These are phyloP conservation scores for Myoxocephalus aenaeus DNA, from an alignment of 2,797 vertebrate genomes.

Conservation along the genomic window DNA sequence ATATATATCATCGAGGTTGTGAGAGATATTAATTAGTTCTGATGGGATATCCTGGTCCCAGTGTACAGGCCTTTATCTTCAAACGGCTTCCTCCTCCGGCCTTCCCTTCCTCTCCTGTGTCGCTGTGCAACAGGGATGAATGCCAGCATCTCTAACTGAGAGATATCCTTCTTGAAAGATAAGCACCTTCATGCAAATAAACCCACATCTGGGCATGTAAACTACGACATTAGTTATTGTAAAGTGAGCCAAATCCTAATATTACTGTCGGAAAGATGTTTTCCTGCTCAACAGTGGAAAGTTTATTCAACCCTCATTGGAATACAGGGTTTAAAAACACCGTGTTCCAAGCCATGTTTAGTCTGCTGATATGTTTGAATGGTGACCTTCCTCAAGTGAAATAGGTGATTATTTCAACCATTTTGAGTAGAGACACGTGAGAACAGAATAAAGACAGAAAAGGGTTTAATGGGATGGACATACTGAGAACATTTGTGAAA, in stretches of 20 bases:
- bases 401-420: conserved; percentile 5
- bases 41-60: conserved; percentile 1
- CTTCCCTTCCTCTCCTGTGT: background rate
- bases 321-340: background rate
- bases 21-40: conserved; percentile 27
- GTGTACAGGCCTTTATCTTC: background rate
- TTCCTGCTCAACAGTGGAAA: background rate
- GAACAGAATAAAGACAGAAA: conserved; percentile 16
- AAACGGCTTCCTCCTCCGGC: background rate
- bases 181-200: background rate
- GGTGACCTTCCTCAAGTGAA: conserved; percentile 7
- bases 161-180: background rate
- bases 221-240: background rate
- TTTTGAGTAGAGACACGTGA: conserved; percentile 3
- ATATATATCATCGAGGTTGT: conserved; percentile 12
- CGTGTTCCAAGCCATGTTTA: background rate
- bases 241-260: background rate
- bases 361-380: background rate
- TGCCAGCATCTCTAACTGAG: no score
- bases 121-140: no score
- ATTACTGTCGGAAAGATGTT: background rate
- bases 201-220: background rate
- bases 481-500: conserved; percentile 31
- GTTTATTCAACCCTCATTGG: background rate
- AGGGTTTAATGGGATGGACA: conserved; percentile 36